Conservation (phyloP, 2,113 vertebrate species). For the Cairina moschata region DNA sequence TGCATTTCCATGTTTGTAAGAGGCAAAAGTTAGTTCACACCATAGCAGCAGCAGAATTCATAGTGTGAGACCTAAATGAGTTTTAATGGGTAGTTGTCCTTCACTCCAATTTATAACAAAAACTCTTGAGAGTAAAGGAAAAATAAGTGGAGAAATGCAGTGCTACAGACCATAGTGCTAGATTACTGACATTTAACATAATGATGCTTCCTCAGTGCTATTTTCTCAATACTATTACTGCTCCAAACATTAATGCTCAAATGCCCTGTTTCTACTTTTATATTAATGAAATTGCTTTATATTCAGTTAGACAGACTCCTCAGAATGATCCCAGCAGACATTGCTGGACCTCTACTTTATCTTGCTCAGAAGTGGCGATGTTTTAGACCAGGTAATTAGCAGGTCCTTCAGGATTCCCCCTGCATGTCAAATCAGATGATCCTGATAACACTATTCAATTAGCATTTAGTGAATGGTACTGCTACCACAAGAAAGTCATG, state of each 20-base stretch:
- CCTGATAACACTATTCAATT: background rate
- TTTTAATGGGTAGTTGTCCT: slow-evolving; percentile 40
- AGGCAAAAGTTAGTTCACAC: background rate
- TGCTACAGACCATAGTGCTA: background rate
- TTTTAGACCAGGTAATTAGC: background rate
- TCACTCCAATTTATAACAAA: background rate
- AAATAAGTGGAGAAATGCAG: background rate
- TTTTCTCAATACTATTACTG: background rate
- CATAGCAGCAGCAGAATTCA: background rate
- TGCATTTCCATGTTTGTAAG: background rate
- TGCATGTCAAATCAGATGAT: background rate
- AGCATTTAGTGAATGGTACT: background rate
- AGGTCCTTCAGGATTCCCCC: background rate
- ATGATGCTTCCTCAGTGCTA: background rate
- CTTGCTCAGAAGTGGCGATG: background rate
- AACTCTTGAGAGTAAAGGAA: background rate
- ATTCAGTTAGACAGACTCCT: background rate
- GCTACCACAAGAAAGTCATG: background rate
- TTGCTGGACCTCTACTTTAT: background rate
- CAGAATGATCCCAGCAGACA: background rate
- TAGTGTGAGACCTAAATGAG: background rate
- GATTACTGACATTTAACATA: background rate
- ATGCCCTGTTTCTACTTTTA: background rate
- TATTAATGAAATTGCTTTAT: background rate
- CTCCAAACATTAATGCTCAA: background rate